Conservation (phyloP, 2,888 invertebrate species). For the Agriopis aurantiaria region DNA sequence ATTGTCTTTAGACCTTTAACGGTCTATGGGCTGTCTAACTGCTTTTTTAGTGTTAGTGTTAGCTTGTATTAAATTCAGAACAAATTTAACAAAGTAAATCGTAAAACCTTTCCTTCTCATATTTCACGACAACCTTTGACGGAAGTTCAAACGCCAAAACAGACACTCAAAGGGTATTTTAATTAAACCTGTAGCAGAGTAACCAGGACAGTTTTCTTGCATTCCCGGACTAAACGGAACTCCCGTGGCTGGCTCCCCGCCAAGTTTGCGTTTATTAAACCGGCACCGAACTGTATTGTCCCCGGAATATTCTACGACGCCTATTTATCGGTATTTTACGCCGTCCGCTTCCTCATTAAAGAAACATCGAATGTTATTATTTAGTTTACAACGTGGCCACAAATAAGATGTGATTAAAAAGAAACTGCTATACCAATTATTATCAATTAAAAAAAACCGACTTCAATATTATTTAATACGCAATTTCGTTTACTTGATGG, state of each 20-base stretch:
- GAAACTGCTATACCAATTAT: no score
- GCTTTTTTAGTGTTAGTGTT: no score
- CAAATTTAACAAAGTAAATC: background rate
- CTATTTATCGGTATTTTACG: conserved; percentile 39
- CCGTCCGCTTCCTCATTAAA: conserved; percentile 36
- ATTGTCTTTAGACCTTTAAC: no score
- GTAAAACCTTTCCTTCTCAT: background rate
- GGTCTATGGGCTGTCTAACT: no score
- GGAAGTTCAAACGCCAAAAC: conserved; percentile 5
- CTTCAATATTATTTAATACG: no score
- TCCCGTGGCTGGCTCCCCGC: conserved; percentile 27
- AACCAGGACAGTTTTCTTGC: conserved; percentile 25
- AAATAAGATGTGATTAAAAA: conserved; percentile 16
- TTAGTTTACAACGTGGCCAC: conserved; percentile 23
- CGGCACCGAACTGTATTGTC: conserved; percentile 20
- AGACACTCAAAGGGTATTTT: conserved; percentile 20
- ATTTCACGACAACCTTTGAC: conserved; percentile 9
- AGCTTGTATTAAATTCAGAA: no score
- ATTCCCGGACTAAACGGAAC: conserved; percentile 17
- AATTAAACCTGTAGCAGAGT: conserved; percentile 21
- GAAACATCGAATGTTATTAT: conserved; percentile 26
- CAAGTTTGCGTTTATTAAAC: conserved; percentile 34
- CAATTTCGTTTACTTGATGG: no score
- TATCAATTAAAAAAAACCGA: no score
- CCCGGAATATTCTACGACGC: conserved; percentile 26